Evolutionary conservation across 2,797 vertebrate genomes (phyloP), one percentile per base, ranked within the genome.

Genomic region (Luscinia megarhynchos): DNA sequence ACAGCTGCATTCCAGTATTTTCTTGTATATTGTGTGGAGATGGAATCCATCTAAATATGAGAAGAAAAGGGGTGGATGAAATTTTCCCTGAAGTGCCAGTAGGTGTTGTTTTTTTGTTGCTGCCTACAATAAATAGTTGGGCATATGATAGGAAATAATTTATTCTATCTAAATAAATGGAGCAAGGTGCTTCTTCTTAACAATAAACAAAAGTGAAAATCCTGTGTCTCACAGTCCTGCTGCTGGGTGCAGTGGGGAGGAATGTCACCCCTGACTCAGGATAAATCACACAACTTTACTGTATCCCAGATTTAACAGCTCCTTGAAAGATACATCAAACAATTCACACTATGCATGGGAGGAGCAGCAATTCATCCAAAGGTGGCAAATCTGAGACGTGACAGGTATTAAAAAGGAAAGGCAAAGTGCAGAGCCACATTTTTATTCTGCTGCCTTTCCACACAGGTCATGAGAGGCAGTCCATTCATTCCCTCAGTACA

Each of bases 361-460:
- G 89, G 89, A 93, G 41, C 79, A 92, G 79, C 77, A 90, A 91
- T 96, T 94, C 67, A 90, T 92, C 89, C 84, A 11, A 57, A 93
- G 89, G 84, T 96, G 91, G 82, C 91, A 87, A 94, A 96, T 84
- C 85, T 76, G 84, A 79, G 94, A 91, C 2, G 6, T 93, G 94
- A 90, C 76, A 94, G 87, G 82, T 95, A 92, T 94, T 89, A 53
- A 78, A 88, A 94, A 57, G 24, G 89, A 88, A 92, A 77, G 55
- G 74, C 87, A 78, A 86, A 95, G 84, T 63, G 66, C 82, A 70
- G 82, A 92, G 86, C 16, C 57, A n/a, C 87, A 90, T 95, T 94
- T 93, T 94, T 58, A 96, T 96, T 96, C 95, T 64, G 29, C 59
- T 93, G 66, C 77, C 26, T 95, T 93, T 93, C 84, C 69, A 36